Base-by-base conservation (phyloP, 1,140 invertebrate genomes). In the Aphelinus certus region DNA sequence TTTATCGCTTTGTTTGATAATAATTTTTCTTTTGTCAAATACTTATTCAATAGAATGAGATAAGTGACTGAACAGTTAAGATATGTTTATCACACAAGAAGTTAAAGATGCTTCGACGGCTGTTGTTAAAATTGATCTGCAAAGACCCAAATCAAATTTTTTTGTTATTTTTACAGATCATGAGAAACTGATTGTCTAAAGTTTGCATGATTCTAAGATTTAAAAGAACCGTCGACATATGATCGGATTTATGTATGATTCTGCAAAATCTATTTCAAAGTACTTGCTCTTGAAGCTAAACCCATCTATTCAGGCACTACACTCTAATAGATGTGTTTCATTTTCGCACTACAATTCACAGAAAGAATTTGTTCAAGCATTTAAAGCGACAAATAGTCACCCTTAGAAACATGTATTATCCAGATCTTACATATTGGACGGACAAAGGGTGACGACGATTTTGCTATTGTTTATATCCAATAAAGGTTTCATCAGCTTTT, bases 21-120 rank as follows among this genome's bases (percentile, higher is more conserved):
- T 55, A 71, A 56, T 7, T 58, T 65, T 73, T 73, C 51, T 55
- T 47, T 45, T 49, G 62, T 63, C 63, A 46, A 51, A 51, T 9
- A n/a, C 71, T 78, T 72, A 77, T 78, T 79, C 79, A 75, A 76
- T 76, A 74, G 75, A 80, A 78, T 76, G 68, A 80, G 77, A 81
- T 80, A 80, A 79, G 74, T 71, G 75, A 77, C 79, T 69, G 68
- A 76, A 78, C 76, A 79, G 80, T 79, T 56, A 81, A 79, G 79
- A 82, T 82, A 82, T 82, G 81, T 81, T 76, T 61, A 74, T 68
- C 55, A 55, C 78, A 73, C 79, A 79, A 71, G 55, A 79, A 78
- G 77, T 79, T 63, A 79, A 79, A 69, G 70, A 78, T 77, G 76
- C 75, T 78, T 78, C 75, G 57, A 61, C 75, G 60, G 72, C 58